Evolutionary conservation across 2,113 vertebrate genomes (phyloP).

Genomic region (Clupea harengus): DNA sequence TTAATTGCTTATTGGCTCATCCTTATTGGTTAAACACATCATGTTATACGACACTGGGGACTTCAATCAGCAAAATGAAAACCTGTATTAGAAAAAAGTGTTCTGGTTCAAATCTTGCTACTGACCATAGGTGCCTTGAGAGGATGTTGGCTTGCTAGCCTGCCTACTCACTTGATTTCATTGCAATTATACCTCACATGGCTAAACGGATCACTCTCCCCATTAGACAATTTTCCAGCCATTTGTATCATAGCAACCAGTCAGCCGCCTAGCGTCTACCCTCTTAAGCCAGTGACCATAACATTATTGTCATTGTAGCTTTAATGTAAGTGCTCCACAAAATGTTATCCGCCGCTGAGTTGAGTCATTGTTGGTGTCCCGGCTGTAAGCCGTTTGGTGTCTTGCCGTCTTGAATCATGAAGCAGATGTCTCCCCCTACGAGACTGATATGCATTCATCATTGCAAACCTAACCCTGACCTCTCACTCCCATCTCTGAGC

Average conservation of each 20-base stretch:
- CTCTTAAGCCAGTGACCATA: constrained; percentile 13
- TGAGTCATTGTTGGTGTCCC: neutral
- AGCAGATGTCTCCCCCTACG: neutral
- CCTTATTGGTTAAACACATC: neutral
- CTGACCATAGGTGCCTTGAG: constrained; percentile 51
- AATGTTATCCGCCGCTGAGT: neutral
- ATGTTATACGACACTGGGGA: neutral
- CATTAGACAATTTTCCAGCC: neutral
- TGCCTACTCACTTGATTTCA: constrained; percentile 8
- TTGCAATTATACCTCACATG: constrained; percentile 19
- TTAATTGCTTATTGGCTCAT: neutral
- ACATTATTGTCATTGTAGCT: neutral
- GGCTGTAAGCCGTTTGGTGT: neutral
- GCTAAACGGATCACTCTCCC: constrained; percentile 16
- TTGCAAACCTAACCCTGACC: neutral
- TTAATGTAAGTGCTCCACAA: neutral
- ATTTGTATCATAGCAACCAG: constrained; percentile 19
- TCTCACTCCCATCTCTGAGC: neutral
- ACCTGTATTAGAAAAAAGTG: neutral
- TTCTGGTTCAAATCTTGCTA: neutral
- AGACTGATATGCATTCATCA: neutral
- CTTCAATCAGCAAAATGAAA: neutral
- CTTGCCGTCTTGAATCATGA: neutral
- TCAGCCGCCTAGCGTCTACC: neutral
- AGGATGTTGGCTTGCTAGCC: constrained; percentile 32